Conservation (phyloP, 2,113 vertebrate species). For the Melanerpes formicivorus region DNA sequence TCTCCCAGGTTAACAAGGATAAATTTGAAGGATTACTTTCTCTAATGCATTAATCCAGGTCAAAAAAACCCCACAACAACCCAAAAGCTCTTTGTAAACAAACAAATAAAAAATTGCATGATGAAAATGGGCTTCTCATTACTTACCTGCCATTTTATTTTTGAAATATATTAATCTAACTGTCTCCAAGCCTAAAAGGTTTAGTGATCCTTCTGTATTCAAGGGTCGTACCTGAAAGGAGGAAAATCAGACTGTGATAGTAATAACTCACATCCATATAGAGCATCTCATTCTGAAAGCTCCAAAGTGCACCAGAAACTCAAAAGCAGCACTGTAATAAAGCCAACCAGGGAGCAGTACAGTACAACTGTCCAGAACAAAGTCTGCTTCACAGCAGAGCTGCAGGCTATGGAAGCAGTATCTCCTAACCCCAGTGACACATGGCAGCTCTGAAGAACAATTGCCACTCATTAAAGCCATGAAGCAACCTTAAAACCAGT, state of each 20-base stretch:
- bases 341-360: background rate
- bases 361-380: background rate
- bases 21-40: background rate
- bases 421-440: background rate
- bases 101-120: background rate
- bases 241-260: background rate
- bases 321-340: background rate
- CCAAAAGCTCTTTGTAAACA: background rate
- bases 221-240: conserved; percentile 90
- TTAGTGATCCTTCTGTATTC: conserved; percentile 94
- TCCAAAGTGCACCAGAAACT: background rate
- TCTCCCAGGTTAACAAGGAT: background rate
- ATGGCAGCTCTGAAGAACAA: background rate
- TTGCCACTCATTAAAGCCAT: background rate
- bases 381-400: background rate
- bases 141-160: conserved; percentile 96
- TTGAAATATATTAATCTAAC: conserved; percentile 97
- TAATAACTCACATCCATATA: background rate
- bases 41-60: background rate
- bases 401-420: background rate
- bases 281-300: background rate
- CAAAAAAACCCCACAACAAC: background rate
- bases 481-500: background rate
- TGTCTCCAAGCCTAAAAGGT: conserved; percentile 93
- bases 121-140: background rate